Conservation (phyloP, 2,797 vertebrate species). For the Acipenser ruthenus region DNA sequence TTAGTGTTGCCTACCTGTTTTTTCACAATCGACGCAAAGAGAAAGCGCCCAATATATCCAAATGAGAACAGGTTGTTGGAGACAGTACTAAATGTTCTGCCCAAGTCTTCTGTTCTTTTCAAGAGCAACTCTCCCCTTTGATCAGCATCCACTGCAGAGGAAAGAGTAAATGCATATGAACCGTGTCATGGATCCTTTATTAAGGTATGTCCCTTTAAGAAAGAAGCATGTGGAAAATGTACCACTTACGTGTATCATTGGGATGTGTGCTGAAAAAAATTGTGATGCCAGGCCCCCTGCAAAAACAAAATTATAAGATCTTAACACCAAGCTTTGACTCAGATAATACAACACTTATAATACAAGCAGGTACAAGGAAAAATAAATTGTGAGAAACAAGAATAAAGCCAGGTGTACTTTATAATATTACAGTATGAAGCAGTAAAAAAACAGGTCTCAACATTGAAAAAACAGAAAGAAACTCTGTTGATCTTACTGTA, state of each 20-base stretch:
- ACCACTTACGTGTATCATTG: constrained; percentile 46
- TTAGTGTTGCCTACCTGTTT: constrained; percentile 32
- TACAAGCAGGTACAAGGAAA: too few relatives aligned
- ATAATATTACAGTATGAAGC: too few relatives aligned
- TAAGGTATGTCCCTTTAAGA: neutral
- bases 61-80: constrained; percentile 63
- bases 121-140: constrained; percentile 54
- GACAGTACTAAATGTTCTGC: constrained; percentile 53
- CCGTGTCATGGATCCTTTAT: neutral
- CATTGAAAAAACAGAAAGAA: too few relatives aligned
- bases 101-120: constrained; percentile 59
- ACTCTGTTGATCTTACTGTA: too few relatives aligned
- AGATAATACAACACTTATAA: neutral
- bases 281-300: constrained; percentile 55
- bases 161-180: neutral
- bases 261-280: constrained; percentile 61
- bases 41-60: constrained; percentile 64
- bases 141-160: constrained; percentile 45
- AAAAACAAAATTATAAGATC: constrained; percentile 7
- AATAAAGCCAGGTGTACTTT: too few relatives aligned
- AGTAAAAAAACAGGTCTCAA: too few relatives aligned
- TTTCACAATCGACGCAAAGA: constrained; percentile 69
- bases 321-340: neutral
- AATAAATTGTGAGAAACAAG: too few relatives aligned
- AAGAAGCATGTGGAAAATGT: neutral